Percentiles rank a stretch among this genome's conserved stretches.
These are phyloP conservation scores for Bradypodion ventrale DNA, from an alignment of 2,797 vertebrate genomes.

Conservation along the genomic window DNA sequence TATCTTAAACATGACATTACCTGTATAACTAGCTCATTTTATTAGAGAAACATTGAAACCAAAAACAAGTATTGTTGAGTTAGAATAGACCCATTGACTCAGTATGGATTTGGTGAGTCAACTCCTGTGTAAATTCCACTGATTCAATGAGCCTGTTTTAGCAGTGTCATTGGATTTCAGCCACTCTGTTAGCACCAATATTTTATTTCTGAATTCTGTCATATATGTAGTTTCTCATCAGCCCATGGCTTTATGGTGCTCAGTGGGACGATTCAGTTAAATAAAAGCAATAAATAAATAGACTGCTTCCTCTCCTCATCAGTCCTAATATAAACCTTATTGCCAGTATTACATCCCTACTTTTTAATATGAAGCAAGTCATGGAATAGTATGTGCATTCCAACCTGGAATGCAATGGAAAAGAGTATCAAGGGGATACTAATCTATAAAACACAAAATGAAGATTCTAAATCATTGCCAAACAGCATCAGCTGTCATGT, in stretches of 20 bases:
- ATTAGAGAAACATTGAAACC: too few species aligned
- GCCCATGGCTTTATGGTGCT: constrained; percentile 23
- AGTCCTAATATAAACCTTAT: constrained; percentile 43
- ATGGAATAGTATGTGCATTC: constrained; percentile 32
- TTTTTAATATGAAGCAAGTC: constrained; percentile 16
- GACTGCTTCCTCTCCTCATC: constrained; percentile 38
- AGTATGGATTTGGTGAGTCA: too few species aligned
- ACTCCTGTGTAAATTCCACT: too few species aligned
- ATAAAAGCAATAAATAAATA: constrained; percentile 41
- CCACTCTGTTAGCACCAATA: neutral
- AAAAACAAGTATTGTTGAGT: too few species aligned
- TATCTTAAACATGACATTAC: neutral
- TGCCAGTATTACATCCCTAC: constrained; percentile 30
- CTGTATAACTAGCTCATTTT: neutral
- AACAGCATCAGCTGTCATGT: neutral
- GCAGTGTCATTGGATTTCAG: too few species aligned
- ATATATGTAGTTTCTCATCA: neutral
- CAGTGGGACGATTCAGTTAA: constrained; percentile 17
- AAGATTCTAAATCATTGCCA: neutral
- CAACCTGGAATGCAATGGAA: constrained; percentile 1
- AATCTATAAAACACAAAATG: neutral
- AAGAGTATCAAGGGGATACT: constrained; percentile 6
- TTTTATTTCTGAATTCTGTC: constrained; percentile 12
- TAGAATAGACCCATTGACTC: too few species aligned
- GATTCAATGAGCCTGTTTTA: too few species aligned